These are phyloP conservation scores for Shargacucullia verbasci DNA, from an alignment of 2,888 invertebrate genomes.

Conservation along the genomic window DNA sequence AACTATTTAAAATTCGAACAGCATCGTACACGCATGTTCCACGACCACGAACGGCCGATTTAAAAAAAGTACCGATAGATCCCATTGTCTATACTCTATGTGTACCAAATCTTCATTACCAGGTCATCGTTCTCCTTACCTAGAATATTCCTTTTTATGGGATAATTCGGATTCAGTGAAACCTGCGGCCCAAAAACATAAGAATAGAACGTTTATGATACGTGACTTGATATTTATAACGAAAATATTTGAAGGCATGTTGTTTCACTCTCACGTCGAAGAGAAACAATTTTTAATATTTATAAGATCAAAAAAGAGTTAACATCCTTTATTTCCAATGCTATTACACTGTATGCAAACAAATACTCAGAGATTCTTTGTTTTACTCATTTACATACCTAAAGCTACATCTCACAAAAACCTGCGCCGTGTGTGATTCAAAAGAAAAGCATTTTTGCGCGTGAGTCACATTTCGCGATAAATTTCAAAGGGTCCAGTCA, in stretches of 20 bases:
- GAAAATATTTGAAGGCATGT: too few relatives aligned
- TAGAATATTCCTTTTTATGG: slow-evolving; percentile 37
- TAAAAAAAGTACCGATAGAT: slow-evolving; percentile 43
- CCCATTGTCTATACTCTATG: slow-evolving; percentile 51
- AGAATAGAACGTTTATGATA: slow-evolving; percentile 7
- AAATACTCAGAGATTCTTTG: slow-evolving; percentile 13
- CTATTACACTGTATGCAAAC: neutral
- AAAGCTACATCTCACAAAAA: slow-evolving; percentile 37
- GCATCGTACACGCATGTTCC: slow-evolving; percentile 26
- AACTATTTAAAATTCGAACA: slow-evolving; percentile 50
- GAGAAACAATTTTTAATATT: too few relatives aligned
- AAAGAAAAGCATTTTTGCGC: slow-evolving; percentile 72
- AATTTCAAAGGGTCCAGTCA: slow-evolving; percentile 62
- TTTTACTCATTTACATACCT: slow-evolving; percentile 30
- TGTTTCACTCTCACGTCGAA: too few relatives aligned
- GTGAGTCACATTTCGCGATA: slow-evolving; percentile 78
- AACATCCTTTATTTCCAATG: too few relatives aligned
- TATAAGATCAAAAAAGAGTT: too few relatives aligned
- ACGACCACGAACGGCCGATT: slow-evolving; percentile 20
- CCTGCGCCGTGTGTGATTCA: slow-evolving; percentile 68
- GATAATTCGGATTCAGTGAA: slow-evolving; percentile 47
- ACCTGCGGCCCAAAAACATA: slow-evolving; percentile 41
- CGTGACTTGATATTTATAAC: slow-evolving; percentile 19
- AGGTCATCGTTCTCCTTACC: slow-evolving; percentile 53
- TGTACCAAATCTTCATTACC: slow-evolving; percentile 30